phyloP scores from a whole-genome alignment of 2,113 vertebrate genomes.

The Sciurus niger region DNA sequence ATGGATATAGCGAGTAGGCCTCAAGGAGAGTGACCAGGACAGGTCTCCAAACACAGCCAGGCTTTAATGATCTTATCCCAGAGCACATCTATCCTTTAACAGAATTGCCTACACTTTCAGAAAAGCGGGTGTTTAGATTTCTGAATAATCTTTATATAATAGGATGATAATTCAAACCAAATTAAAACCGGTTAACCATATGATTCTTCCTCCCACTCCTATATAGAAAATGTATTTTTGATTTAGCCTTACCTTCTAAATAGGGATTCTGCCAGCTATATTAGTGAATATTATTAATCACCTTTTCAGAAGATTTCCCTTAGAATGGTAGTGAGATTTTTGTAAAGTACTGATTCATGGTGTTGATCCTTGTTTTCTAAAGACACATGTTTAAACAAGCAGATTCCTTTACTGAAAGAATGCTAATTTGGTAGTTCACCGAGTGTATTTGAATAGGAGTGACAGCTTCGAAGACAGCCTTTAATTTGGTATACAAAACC shows the following conservation, averaged over 20 bases:
- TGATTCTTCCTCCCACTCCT: slow-evolving; percentile 77
- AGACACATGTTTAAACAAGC: slow-evolving; percentile 89
- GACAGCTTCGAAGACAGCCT: slow-evolving; percentile 91
- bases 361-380: slow-evolving; percentile 88
- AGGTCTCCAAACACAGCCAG: neutral
- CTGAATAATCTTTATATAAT: slow-evolving; percentile 77
- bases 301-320: slow-evolving; percentile 76
- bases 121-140: slow-evolving; percentile 70
- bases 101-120: slow-evolving; percentile 56
- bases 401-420: slow-evolving; percentile 88
- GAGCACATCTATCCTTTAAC: slow-evolving; percentile 60
- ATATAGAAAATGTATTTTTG: slow-evolving; percentile 74
- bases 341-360: slow-evolving; percentile 84
- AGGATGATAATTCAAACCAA: slow-evolving; percentile 82
- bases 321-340: slow-evolving; percentile 80
- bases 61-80: slow-evolving; percentile 59
- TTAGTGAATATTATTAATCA: slow-evolving; percentile 80
- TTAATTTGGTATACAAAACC: slow-evolving; percentile 92
- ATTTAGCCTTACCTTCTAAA: slow-evolving; percentile 77
- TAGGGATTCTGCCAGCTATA: slow-evolving; percentile 72
- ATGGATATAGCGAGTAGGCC: slow-evolving; percentile 4
- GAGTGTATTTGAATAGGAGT: slow-evolving; percentile 88
- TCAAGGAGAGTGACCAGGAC: slow-evolving; percentile 38
- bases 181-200: slow-evolving; percentile 77
- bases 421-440: slow-evolving; percentile 90